Evolutionary conservation across 1,140 invertebrate genomes (phyloP), one percentile per base, ranked within the genome.

Genomic region (Heliothis subflexa): DNA sequence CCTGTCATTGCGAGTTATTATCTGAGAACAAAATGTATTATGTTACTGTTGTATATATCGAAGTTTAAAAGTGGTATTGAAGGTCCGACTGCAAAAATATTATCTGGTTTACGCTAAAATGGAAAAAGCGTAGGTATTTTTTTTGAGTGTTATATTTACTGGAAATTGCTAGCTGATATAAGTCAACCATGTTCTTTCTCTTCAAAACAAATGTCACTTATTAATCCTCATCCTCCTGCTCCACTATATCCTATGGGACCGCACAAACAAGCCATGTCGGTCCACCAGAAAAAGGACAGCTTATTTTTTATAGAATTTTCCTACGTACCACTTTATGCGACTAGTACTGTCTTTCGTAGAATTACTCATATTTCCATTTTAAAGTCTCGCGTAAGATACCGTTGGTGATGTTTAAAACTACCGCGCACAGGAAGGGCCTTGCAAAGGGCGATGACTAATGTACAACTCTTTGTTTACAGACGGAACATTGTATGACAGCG

Each of bases 1-100:
- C 14, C 88, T 87, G 21, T 95, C 95, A 75, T 96, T 96, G 59
- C 97, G 95, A 0, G 97, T 96, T 70, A 96, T 94, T 28, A 97
- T 95, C 97, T 97, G 92, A 33, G 85, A 89, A 71, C 16, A 49
- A 78, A 57, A 21, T 40, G 33, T 33, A 33, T 40, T 40, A 40
- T 40, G 33, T 40, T 40, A 40, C 33, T 40, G 33, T 40, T 40
- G 5, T 40, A 40, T 40, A 1, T 40, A 7, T 7, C 9, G 33
- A 40, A 40, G 4, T 40, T 40, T 9, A 40, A 33, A 33, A 40
- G 4, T 40, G 5, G 33, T 9, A 0, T 40, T 40, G 33, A 9
- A 40, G 9, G 33, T 1, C 33, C 33, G 5, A 40, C 33, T 40
- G 33, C 33, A 33, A 71, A 70, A 55, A 2, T 49, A 68, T 47